These are phyloP conservation scores for Xiphorhynchus erythropygius DNA, from an alignment of 2,797 vertebrate genomes.

Conservation along the genomic window DNA sequence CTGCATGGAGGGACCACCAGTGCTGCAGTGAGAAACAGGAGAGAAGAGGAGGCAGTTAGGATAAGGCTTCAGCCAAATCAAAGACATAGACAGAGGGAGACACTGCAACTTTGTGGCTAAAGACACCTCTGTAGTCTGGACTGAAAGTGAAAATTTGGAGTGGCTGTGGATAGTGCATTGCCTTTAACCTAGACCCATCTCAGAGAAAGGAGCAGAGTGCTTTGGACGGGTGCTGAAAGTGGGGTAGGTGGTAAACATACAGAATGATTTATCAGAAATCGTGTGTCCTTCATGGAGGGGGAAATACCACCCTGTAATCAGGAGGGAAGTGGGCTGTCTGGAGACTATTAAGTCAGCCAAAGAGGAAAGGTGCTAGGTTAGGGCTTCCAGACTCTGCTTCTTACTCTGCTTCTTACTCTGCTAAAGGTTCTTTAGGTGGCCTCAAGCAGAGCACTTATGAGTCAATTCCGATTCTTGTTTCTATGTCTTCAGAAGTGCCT, in stretches of 20 bases:
- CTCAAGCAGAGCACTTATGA: not conserved
- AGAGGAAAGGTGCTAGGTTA: not conserved
- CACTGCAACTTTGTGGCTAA: not conserved
- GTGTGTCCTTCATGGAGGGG: not conserved
- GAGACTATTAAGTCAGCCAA: not conserved
- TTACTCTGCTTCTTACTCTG: not conserved
- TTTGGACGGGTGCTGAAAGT: not conserved
- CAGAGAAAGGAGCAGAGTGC: not conserved
- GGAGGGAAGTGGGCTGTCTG: not conserved
- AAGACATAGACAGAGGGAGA: not conserved
- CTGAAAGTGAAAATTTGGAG: not conserved
- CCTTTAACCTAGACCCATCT: not conserved
- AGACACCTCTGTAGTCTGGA: not conserved
- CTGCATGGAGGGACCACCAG: not conserved
- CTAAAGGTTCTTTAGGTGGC: not conserved
- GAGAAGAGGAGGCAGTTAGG: not conserved
- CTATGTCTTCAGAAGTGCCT: not conserved
- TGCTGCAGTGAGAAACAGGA: not conserved
- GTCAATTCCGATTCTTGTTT: not conserved
- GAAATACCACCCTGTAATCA: not conserved
- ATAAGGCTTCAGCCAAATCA: not conserved
- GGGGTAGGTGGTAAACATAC: not conserved
- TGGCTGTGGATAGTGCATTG: not conserved
- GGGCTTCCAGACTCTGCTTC: not conserved
- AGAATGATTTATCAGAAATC: not conserved